Percentiles rank a stretch among this genome's conserved stretches.
phyloP scores from a whole-genome alignment of 2,797 vertebrate genomes.

The Gadopsis marmoratus region DNA sequence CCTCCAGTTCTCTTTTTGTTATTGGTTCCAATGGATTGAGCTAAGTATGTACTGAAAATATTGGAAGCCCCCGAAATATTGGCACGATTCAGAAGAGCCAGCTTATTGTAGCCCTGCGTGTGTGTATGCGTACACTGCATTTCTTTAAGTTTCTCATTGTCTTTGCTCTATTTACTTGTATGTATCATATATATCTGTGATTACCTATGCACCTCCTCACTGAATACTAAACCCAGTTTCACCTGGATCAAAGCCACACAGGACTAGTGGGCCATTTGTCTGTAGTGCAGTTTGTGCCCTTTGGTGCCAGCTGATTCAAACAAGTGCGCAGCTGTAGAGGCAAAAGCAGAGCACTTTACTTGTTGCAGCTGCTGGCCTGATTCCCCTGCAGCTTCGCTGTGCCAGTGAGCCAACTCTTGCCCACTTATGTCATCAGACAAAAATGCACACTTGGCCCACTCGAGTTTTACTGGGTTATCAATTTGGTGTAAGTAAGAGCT shows the following conservation, averaged over 20 bases:
- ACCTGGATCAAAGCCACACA: constrained; percentile 48
- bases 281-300: constrained; percentile 53
- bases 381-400: constrained; percentile 41
- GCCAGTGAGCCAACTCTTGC: constrained; percentile 31
- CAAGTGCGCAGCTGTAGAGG: constrained; percentile 53
- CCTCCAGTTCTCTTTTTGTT: constrained; percentile 60
- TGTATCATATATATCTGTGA: constrained; percentile 3
- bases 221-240: constrained; percentile 21
- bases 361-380: constrained; percentile 46
- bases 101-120: constrained; percentile 46
- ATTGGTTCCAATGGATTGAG: constrained; percentile 60
- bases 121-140: constrained; percentile 11
- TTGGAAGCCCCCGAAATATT: constrained; percentile 68
- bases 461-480: constrained; percentile 10
- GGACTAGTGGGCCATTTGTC: constrained; percentile 40
- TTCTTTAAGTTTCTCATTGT: neutral
- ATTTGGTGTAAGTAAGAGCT: constrained; percentile 2
- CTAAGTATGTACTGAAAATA: constrained; percentile 67
- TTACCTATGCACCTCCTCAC: constrained; percentile 29
- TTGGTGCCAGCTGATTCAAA: constrained; percentile 57
- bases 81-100: constrained; percentile 52
- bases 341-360: constrained; percentile 59
- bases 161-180: neutral
- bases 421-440: constrained; percentile 34
- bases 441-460: constrained; percentile 10